Conservation (phyloP, 64 coral and sea anemone genomes). For the Montipora foliosa region DNA sequence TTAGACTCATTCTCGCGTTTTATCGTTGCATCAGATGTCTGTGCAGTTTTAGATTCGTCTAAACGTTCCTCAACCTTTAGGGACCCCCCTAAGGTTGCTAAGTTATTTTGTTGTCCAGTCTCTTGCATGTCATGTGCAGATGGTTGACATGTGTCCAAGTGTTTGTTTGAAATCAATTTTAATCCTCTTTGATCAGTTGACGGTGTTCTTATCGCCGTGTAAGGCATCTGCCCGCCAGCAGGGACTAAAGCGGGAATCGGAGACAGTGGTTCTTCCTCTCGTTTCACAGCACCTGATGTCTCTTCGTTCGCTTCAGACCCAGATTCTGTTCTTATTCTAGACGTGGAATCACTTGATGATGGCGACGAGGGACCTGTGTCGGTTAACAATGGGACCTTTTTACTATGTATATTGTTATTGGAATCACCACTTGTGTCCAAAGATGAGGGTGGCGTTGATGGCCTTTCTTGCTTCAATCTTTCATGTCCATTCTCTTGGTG, state of each 20-base stretch:
- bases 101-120: background rate
- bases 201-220: background rate
- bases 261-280: conserved; percentile 48
- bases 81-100: background rate
- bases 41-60: background rate
- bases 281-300: background rate
- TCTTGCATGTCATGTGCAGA: background rate
- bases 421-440: conserved; percentile 2
- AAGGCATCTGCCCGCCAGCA: conserved; percentile 42
- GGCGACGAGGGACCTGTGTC: background rate
- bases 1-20: conserved; percentile 19
- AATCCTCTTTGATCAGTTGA: background rate
- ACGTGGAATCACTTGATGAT: background rate
- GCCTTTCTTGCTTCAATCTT: conserved; percentile 27
- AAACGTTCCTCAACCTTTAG: background rate
- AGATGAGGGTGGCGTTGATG: background rate
- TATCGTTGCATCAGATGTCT: background rate
- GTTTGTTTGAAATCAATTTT: background rate
- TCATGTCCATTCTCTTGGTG: conserved; percentile 12
- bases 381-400: background rate
- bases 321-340: background rate
- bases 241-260: conserved; percentile 71
- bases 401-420: conserved; percentile 17
- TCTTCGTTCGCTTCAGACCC: background rate
- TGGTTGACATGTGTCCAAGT: background rate